Evolutionary conservation across 1,140 invertebrate genomes (phyloP).

Genomic region (Tribolium madens): DNA sequence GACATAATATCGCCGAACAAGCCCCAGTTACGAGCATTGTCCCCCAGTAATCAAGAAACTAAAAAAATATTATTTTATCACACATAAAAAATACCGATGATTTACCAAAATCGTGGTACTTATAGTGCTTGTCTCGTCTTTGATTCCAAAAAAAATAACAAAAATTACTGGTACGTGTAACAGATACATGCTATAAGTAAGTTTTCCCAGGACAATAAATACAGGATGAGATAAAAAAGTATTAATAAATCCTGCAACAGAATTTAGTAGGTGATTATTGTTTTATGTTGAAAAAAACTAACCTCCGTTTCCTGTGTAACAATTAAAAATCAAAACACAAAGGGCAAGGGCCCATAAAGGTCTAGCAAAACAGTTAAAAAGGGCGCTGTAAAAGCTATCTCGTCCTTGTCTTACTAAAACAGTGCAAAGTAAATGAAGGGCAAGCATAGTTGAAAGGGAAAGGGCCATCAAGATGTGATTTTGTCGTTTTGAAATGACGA

Average conservation of each 20-base stretch:
- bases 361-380: conserved; percentile 16
- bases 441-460: neutral
- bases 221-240: neutral
- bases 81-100: neutral
- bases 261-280: neutral
- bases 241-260: neutral
- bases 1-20: neutral
- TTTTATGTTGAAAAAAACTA: neutral
- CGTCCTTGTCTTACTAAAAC: neutral
- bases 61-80: neutral
- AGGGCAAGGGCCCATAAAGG: neutral
- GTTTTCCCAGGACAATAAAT: neutral
- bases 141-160: neutral
- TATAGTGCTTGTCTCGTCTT: neutral
- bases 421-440: neutral
- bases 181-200: conserved; percentile 6
- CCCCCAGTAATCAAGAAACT: neutral
- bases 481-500: neutral
- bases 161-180: neutral
- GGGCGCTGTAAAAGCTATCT: neutral
- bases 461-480: neutral
- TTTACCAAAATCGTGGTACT: neutral
- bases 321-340: neutral
- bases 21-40: neutral
- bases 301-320: neutral